Base-by-base conservation (phyloP, 2,797 vertebrate species). In the Enteromius viviparus region DNA sequence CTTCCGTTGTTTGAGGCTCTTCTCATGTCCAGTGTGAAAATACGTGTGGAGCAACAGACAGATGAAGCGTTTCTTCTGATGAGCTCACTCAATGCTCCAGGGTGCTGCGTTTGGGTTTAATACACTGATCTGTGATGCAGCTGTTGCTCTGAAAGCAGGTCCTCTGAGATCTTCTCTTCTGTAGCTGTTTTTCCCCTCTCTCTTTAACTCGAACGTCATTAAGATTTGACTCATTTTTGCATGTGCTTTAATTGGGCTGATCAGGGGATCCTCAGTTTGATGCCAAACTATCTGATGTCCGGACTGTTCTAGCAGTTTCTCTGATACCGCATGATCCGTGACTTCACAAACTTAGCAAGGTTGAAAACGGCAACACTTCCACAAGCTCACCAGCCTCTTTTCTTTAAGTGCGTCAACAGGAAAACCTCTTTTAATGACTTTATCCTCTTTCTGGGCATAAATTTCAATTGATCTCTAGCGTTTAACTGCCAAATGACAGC, bases 321-420 rank as follows among this genome's bases (percentile, higher is more conserved):
- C 12, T 14, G 60, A 70, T 70, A 53, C 0, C 23, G 23, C 3
- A 76, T 89, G 89, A 91, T 88, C 80, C 76, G 66, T 90, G 89
- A 89, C 87, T 85, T 2, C 21, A 49, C 45, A 29, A 64, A 32
- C 26, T 47, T 4, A 2, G 29, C 7, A 10, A 21, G 49, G 26
- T 62, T 47, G 78, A 82, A 76, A 87, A 87, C 58, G 23, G 14
- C 76, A 85, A 77, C 81, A 62, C 15, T 71, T 60, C 23, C 62
- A 7, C 55, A n/a, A 79, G 87, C 77, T 76, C 60, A n/a, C 72
- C 85, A 65, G 32, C 65, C 17, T 34, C 47, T 82, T 78, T 66
- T 78, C 23, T 32, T 47, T 79, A 2, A 29, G 19, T 14, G 8
- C 37, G 11, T 81, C 58, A 71, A 51, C 55, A 72, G 85, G 4